phyloP scores from a whole-genome alignment of 2,888 invertebrate species.

The Acheta domesticus region DNA sequence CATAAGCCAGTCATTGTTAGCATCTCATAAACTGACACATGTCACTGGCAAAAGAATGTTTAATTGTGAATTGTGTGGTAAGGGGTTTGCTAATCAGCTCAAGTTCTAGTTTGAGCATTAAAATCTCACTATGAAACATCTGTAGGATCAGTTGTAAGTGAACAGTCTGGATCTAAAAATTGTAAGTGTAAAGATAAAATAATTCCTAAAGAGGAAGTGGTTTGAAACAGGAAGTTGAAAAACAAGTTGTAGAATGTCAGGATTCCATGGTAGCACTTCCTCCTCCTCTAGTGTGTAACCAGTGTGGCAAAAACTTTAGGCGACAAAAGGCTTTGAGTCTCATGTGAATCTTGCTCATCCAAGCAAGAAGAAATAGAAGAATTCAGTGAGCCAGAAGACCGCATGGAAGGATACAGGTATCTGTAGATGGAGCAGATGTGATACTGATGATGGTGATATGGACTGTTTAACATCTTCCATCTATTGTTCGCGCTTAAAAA shows the following conservation, averaged over 20 bases:
- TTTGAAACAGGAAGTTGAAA: constrained; percentile 31
- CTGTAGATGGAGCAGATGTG: constrained; percentile 58
- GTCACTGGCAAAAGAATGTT: constrained; percentile 47
- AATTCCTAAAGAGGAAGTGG: constrained; percentile 26
- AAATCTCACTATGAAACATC: constrained; percentile 71
- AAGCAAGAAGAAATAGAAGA: constrained; percentile 62
- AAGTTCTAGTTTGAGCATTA: constrained; percentile 83
- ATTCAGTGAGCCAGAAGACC: constrained; percentile 81
- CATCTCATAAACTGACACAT: constrained; percentile 41
- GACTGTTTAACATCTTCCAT: constrained; percentile 45
- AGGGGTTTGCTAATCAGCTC: constrained; percentile 69
- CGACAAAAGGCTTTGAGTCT: constrained; percentile 62
- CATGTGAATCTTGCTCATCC: constrained; percentile 60
- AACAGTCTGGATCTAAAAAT: not conserved
- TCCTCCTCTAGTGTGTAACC: constrained; percentile 46
- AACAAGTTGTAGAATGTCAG: constrained; percentile 24
- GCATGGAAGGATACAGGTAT: constrained; percentile 78
- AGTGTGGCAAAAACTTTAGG: constrained; percentile 58
- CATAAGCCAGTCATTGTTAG: constrained; percentile 45
- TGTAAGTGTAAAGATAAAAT: constrained; percentile 22
- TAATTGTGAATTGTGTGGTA: constrained; percentile 76
- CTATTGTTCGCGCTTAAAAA: constrained; percentile 35
- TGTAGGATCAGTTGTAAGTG: not conserved
- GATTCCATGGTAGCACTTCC: constrained; percentile 27
- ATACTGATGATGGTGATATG: constrained; percentile 48